Conservation (phyloP, 2,888 invertebrate species). For the Ophion slaviceki region DNA sequence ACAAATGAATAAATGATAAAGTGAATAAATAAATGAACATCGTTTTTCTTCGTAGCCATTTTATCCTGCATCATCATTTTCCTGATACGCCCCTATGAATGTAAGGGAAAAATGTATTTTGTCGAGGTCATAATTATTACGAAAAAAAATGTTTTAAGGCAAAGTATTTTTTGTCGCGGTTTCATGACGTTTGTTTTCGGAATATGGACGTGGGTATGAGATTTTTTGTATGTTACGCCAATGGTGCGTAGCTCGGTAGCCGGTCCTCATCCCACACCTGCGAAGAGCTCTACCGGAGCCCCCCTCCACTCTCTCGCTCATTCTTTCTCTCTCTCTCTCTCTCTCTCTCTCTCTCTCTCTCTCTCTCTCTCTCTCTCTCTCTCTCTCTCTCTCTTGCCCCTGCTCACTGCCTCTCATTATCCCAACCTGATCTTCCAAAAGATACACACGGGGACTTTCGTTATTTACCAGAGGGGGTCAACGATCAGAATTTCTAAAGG, state of each 20-base stretch:
- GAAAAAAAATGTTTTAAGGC: neutral
- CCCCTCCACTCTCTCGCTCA: slow-evolving; percentile 17
- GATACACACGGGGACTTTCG: slow-evolving; percentile 80
- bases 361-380: slow-evolving; percentile 71
- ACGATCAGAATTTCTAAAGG: slow-evolving; percentile 76
- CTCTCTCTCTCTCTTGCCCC: slow-evolving; percentile 66
- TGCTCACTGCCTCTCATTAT: slow-evolving; percentile 81
- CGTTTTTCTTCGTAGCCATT: too few species aligned
- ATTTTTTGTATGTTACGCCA: slow-evolving; percentile 78
- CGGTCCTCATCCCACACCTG: slow-evolving; percentile 82
- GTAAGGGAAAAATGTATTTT: too few species aligned
- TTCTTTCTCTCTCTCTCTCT: slow-evolving; percentile 71
- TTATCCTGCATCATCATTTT: too few species aligned
- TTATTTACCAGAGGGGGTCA: slow-evolving; percentile 82
- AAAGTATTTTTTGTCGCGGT: neutral
- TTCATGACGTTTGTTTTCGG: neutral
- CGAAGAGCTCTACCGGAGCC: slow-evolving; percentile 74
- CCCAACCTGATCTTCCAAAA: slow-evolving; percentile 82
- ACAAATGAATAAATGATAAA: neutral
- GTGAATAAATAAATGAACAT: neutral
- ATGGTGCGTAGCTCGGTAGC: slow-evolving; percentile 82
- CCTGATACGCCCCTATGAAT: too few species aligned
- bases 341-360: neutral
- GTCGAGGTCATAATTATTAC: neutral
- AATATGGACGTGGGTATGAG: neutral